phyloP scores from a whole-genome alignment of 1,140 invertebrate species.

The Zaprionus inermis region DNA sequence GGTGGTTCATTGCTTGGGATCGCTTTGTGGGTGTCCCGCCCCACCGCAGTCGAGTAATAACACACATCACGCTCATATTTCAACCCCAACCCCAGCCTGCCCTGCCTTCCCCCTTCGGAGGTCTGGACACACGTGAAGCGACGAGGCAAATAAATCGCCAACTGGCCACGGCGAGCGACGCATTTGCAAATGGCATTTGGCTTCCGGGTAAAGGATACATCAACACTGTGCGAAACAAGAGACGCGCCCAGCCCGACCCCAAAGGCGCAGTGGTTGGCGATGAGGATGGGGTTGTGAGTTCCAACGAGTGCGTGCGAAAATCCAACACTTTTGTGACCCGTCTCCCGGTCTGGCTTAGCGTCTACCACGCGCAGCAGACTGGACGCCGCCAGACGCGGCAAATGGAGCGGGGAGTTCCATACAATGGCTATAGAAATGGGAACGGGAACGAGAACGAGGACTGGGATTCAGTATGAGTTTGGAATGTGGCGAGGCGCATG shows the following conservation, averaged over 20 bases:
- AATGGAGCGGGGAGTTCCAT: slow-evolving; percentile 6
- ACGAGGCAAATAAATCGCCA: slow-evolving; percentile 74
- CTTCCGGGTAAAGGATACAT: slow-evolving; percentile 79
- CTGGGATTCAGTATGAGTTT: slow-evolving; percentile 1
- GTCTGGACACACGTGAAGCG: slow-evolving; percentile 30
- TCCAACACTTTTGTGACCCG: slow-evolving; percentile 71
- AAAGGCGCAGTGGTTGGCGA: not conserved
- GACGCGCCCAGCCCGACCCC: slow-evolving; percentile 6
- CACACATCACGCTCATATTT: slow-evolving; percentile 70
- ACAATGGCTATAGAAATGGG: not conserved
- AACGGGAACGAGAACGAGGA: not conserved
- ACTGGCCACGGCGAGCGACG: slow-evolving; percentile 48
- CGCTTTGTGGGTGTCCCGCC: slow-evolving; percentile 29
- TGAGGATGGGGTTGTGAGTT: slow-evolving; percentile 10
- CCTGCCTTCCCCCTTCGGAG: not conserved
- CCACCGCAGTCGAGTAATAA: slow-evolving; percentile 30
- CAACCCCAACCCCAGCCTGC: slow-evolving; percentile 29
- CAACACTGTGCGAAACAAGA: slow-evolving; percentile 41
- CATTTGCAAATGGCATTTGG: slow-evolving; percentile 73
- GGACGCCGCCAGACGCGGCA: slow-evolving; percentile 63
- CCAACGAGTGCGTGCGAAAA: slow-evolving; percentile 72
- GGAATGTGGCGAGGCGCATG: slow-evolving; percentile 27
- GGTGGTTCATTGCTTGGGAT: slow-evolving; percentile 20
- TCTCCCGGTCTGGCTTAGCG: slow-evolving; percentile 39
- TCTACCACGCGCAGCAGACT: slow-evolving; percentile 51